Evolutionary conservation across 2,113 vertebrate species (phyloP).

Genomic region (Phrynosoma blainvillii): DNA sequence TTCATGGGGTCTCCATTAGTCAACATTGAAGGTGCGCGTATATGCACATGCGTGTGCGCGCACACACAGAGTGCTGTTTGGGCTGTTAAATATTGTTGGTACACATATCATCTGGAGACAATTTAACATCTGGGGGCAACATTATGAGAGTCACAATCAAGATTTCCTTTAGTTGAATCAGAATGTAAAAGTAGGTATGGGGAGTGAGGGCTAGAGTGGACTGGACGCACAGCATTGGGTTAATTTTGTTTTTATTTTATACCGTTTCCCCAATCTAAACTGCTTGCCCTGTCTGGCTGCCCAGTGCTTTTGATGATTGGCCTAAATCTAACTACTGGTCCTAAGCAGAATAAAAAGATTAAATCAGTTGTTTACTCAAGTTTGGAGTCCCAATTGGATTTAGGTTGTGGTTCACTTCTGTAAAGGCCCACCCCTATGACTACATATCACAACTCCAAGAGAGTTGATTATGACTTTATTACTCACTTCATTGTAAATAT

Average conservation of each 20-base stretch:
- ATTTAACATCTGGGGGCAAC: too few species aligned
- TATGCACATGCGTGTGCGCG: too few species aligned
- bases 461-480: background rate
- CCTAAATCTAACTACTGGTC: background rate
- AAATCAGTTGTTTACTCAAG: too few species aligned
- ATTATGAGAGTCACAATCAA: background rate
- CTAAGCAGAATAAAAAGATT: background rate
- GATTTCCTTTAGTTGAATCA: background rate
- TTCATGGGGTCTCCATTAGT: too few species aligned
- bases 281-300: too few species aligned
- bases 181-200: background rate
- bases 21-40: too few species aligned
- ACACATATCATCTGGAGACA: too few species aligned
- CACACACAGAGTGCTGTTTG: too few species aligned
- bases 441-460: background rate
- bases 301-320: too few species aligned
- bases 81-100: too few species aligned
- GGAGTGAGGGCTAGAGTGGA: background rate
- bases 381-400: too few species aligned
- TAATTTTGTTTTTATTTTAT: background rate
- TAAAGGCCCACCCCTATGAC: background rate
- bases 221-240: background rate
- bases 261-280: background rate
- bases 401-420: background rate
- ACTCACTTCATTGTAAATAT: slow-evolving; percentile 4